A percentile compares a stretch with the other conserved stretches of the same genome.
Conservation (phyloP, 2,113 vertebrate genomes). For the Pseudonaja textilis region DNA sequence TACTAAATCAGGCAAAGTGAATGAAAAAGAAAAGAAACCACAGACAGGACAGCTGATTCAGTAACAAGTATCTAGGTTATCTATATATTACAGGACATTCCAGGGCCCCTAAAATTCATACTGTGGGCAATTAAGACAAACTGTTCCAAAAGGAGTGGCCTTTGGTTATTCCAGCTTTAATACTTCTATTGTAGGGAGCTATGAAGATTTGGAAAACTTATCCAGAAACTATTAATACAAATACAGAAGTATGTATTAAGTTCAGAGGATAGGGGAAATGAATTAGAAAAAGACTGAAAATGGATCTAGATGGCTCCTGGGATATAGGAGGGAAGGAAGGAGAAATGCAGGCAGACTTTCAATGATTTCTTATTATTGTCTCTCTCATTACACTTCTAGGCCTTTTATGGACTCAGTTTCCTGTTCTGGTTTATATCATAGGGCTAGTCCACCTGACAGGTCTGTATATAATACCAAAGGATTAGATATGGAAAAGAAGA, state of each 20-base stretch:
- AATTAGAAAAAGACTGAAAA: not conserved
- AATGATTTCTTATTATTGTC: not conserved
- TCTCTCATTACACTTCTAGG: not conserved
- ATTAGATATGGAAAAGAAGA: not conserved
- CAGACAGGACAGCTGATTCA: not conserved
- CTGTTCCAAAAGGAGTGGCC: not conserved
- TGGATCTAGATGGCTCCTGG: not conserved
- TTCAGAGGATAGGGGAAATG: not conserved
- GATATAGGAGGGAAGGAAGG: not conserved
- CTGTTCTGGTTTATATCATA: not conserved
- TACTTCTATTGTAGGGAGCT: not conserved
- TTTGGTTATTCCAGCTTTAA: not conserved
- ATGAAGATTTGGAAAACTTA: not conserved
- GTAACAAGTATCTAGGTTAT: not conserved
- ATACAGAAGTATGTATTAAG: not conserved
- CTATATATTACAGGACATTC: not conserved
- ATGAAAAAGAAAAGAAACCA: not conserved
- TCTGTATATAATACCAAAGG: not conserved
- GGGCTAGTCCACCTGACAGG: not conserved
- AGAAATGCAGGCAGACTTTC: not conserved
- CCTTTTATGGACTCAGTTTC: not conserved
- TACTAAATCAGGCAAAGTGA: not conserved
- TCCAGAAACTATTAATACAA: not conserved
- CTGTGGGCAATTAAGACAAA: not conserved
- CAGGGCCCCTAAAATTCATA: not conserved